phyloP scores from a whole-genome alignment of 2,888 invertebrate genomes.

The Acronicta psi region DNA sequence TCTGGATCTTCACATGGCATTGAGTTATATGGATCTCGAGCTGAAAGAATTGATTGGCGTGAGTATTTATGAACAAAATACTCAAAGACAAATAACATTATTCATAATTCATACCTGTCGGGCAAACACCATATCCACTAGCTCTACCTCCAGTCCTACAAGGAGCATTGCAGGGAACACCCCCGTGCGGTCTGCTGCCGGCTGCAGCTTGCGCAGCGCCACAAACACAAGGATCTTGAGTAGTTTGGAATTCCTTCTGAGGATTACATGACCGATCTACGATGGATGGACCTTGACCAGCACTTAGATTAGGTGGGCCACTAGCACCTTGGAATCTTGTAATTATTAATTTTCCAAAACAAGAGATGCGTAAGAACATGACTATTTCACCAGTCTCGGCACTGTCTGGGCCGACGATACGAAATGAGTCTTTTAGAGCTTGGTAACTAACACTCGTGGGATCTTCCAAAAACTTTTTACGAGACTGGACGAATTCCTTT shows the following conservation, averaged over 20 bases:
- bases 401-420: constrained; percentile 84
- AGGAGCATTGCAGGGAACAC: constrained; percentile 53
- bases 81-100: background rate
- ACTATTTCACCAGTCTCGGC: constrained; percentile 88
- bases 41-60: constrained; percentile 44
- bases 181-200: constrained; percentile 36
- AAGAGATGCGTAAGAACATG: constrained; percentile 90
- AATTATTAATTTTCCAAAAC: constrained; percentile 91
- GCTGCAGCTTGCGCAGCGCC: constrained; percentile 65
- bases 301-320: constrained; percentile 68
- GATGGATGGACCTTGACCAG: constrained; percentile 60
- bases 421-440: constrained; percentile 90
- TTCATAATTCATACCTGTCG: constrained; percentile 63
- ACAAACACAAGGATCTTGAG: constrained; percentile 78
- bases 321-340: constrained; percentile 90
- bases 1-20: constrained; percentile 80
- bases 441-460: constrained; percentile 85
- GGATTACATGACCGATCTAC: constrained; percentile 80
- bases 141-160: constrained; percentile 39
- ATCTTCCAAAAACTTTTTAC: constrained; percentile 83
- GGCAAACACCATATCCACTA: constrained; percentile 63
- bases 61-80: background rate
- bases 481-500: constrained; percentile 89
- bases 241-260: constrained; percentile 69
- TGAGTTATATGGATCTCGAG: constrained; percentile 73